Evolutionary conservation across 1,140 invertebrate genomes (phyloP), one percentile per base, ranked within the genome.

Genomic region (Ceratitis capitata): DNA sequence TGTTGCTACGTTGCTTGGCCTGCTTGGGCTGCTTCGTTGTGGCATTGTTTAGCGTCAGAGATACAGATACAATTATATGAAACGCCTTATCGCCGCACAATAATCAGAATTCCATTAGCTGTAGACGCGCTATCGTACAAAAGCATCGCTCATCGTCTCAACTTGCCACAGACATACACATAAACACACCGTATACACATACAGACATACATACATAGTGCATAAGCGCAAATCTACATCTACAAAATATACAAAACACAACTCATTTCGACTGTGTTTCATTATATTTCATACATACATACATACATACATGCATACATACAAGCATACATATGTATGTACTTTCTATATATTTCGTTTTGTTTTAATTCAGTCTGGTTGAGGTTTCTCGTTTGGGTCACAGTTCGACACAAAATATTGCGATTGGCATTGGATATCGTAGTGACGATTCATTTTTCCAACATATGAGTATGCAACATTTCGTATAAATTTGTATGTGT

Each of bases 21-120:
- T 16, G n/a, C n/a, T 23, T 45, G 45, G 39, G 39, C 47, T 47
- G 39, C 42, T 84, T 61, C 19, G 53, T 61, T 61, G 32, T 84
- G 83, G 53, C 42, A 61, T 84, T 56, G 53, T 85, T 45, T 83
- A 85, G 56, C 82, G 89, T 89, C 88, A 89, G 88, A 89, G 88
- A 89, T 89, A 88, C 86, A 91, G 89, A 91, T 91, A 91, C 90
- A 91, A 91, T 91, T 91, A 91, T 89, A 91, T 90, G 90, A 89
- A 91, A 89, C 88, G 89, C 78, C 89, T 91, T 91, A 91, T 91
- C 90, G 88, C 88, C 89, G 91, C 90, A 89, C 90, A 91, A 91
- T 91, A 91, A 91, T 91, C 90, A 91, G 90, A 91, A 91, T 91
- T 91, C 90, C 90, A 91, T 91, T 91, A 91, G 90, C 90, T 89